Evolutionary conservation across 2,888 invertebrate species (phyloP), one percentile per base, ranked within the genome.

Genomic region (Lepetodrilus schrolli): DNA sequence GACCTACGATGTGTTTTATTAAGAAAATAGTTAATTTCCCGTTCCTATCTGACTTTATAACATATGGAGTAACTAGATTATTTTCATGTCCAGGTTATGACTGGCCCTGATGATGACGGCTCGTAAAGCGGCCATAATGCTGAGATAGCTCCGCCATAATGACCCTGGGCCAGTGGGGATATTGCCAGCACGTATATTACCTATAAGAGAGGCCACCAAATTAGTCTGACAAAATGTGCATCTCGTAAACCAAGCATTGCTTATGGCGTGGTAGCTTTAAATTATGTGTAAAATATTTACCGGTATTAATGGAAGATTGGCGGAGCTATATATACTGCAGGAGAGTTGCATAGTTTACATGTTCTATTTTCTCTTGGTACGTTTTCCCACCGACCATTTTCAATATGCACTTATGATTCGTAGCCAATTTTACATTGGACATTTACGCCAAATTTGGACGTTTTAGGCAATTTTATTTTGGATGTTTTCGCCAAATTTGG

Each of bases 41-140:
- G n/a, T n/a, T n/a, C n/a, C n/a, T n/a, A n/a, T n/a, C n/a, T n/a
- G n/a, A 13, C 30, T 58, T 30, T 58, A 58, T 58, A 58, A 30
- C 58, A 58, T n/a, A 30, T 58, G 26, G 30, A 30, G 58, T 34
- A 58, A n/a, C 30, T 17, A 17, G 34, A 34, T 30, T 58, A 30
- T 30, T 23, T 34, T 58, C 30, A 13, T 30, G 17, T 7, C 58
- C 58, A 58, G 34, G 17, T 58, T 58, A 58, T 34, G 26, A 34
- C 30, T 34, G 34, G 17, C 26, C 34, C 34, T 34, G 4, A 30
- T 58, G 58, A 23, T 51, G n/a, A 30, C 58, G 58, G 30, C 30
- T 58, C 58, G 30, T 58, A 58, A 58, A 58, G 5, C 34, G 30
- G 13, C 58, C 13, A 58, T 58, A 58, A 58, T 34, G 17, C 58